Evolutionary conservation across 2,113 vertebrate species (phyloP).

Genomic region (Megalops atlanticus): DNA sequence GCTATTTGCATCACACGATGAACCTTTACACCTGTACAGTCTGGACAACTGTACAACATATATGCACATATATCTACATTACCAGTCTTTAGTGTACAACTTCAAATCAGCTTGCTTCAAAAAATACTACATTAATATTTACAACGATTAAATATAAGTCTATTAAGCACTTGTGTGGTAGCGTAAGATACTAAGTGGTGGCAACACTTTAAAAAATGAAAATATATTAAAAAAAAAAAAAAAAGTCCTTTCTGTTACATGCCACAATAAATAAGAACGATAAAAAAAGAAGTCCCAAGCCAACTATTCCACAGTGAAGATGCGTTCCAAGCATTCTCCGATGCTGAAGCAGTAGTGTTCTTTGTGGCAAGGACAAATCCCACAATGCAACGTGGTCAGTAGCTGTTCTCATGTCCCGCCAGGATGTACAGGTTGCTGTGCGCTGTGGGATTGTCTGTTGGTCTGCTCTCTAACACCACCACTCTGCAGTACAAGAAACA

Average conservation of each 20-base stretch:
- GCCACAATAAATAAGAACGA: conserved; percentile 84
- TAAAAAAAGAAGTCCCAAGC: conserved; percentile 47
- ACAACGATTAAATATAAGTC: conserved; percentile 94
- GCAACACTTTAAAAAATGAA: conserved; percentile 65
- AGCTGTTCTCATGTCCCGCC: conserved; percentile 98
- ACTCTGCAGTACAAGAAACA: conserved; percentile 74
- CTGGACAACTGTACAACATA: conserved; percentile 77
- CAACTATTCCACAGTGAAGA: conserved; percentile 42
- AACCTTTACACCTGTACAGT: conserved; percentile 81
- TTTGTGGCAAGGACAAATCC: background rate
- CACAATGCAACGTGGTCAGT: conserved; percentile 72
- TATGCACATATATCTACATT: conserved; percentile 81
- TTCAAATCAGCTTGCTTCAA: conserved; percentile 62
- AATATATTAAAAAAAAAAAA: conserved; percentile 35
- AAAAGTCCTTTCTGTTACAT: conserved; percentile 66
- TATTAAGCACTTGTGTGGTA: conserved; percentile 86
- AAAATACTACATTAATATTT: conserved; percentile 88
- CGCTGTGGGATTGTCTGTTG: conserved; percentile 95
- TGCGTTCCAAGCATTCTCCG: conserved; percentile 42
- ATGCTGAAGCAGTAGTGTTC: conserved; percentile 59
- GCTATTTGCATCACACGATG: conserved; percentile 60
- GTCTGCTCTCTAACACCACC: conserved; percentile 96
- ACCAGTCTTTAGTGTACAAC: conserved; percentile 70
- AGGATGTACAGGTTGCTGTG: conserved; percentile 98
- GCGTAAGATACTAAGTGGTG: conserved; percentile 68